Base-by-base conservation (phyloP, 2,888 invertebrate species). In the Oxycera nigricornis region DNA sequence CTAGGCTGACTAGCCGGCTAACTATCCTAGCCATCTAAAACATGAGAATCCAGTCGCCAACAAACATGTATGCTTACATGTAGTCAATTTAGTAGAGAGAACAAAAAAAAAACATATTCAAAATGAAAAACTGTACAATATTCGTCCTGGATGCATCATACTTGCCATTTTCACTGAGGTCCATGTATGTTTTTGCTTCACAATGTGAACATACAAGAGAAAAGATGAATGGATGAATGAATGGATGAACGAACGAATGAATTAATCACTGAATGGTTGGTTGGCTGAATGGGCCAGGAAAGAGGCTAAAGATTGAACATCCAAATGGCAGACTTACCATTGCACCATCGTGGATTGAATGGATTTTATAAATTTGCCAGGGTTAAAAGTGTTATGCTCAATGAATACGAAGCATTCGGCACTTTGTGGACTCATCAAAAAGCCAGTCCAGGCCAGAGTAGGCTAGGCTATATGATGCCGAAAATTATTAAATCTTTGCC, bases 261-360 rank as follows among this genome's bases (percentile, higher is more conserved):
- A 55, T 22, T 7, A 22, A 55, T 24, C n/a, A 55, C 20, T 55
- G 55, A 55, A 55, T 55, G 24, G 55, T 55, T 55, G 24, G 55
- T 55, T 55, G 55, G 24, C 55, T 59, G 17, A 59, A 30, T 17
- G 22, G 30, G 59, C 55, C 59, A 59, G 31, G 59, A 59, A 59
- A 59, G n/a, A n/a, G 31, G 31, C 28, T 59, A 30, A 59, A 22
- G 9, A 28, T n/a, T 28, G 59, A 30, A n/a, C 59, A 30, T 6
- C 28, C 30, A n/a, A 30, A n/a, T 31, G 22, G n/a, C 24, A 7
- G 59, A 2, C 59, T 9, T n/a, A 22, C 4, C 39, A 1, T n/a
- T 14, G 31, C 59, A 11, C 59, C 30, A 22, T 28, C 11, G 30
- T 9, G n/a, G 30, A 30, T 30, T 59, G 59, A 59, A 59, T 59